These are phyloP conservation scores for Sebastes elongatus DNA, from an alignment of 2,797 vertebrate species.

Conservation along the genomic window DNA sequence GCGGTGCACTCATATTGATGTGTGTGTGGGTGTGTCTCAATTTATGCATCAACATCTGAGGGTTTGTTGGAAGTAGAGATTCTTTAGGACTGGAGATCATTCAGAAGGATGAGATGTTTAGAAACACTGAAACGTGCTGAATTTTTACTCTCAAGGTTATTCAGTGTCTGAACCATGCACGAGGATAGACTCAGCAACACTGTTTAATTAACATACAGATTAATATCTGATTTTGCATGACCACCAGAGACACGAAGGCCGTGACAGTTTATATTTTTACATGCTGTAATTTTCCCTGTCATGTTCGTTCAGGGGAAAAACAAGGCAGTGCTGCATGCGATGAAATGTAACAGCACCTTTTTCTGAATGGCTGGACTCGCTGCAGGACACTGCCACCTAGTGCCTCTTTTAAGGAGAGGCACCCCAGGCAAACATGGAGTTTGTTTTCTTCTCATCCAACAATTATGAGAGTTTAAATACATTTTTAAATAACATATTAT, in stretches of 20 bases:
- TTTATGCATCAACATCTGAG: slow-evolving; percentile 69
- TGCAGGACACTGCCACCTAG: slow-evolving; percentile 68
- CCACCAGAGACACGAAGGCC: background rate
- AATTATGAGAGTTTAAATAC: background rate
- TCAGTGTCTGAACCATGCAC: slow-evolving; percentile 10
- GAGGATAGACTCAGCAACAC: background rate
- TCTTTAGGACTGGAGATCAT: slow-evolving; percentile 32
- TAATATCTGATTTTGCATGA: background rate
- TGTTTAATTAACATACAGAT: background rate
- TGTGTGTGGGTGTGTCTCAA: slow-evolving; percentile 75
- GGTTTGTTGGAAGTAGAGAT: slow-evolving; percentile 31
- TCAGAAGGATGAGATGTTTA: slow-evolving; percentile 25
- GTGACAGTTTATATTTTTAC: background rate
- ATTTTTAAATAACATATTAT: no score
- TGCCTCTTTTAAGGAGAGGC: slow-evolving; percentile 20
- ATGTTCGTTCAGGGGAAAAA: slow-evolving; percentile 22
- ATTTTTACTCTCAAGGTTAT: slow-evolving; percentile 26
- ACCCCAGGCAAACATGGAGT: background rate
- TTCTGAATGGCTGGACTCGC: slow-evolving; percentile 55
- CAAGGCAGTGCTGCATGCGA: slow-evolving; percentile 44
- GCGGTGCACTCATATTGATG: slow-evolving; percentile 41
- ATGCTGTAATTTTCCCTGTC: slow-evolving; percentile 42
- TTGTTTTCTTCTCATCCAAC: background rate
- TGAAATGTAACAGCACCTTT: slow-evolving; percentile 44
- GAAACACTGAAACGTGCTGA: background rate